A percentile compares a stretch with the other conserved stretches of the same genome.
Evolutionary conservation across 2,888 invertebrate species (phyloP).

Genomic region (Formica aserva): DNA sequence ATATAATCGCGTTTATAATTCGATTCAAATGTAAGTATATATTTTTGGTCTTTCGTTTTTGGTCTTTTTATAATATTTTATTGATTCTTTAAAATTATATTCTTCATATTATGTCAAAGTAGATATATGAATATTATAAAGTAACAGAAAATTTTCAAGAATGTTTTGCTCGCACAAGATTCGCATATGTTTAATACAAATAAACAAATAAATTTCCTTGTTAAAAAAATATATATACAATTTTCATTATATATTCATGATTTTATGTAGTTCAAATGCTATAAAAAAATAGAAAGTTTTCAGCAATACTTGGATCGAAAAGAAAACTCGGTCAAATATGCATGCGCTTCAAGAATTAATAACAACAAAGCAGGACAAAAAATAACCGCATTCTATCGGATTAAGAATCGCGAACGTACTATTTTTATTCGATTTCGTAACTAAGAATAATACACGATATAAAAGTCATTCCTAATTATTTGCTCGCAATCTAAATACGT

Average conservation of each 20-base stretch:
- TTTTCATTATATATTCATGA: slow-evolving; percentile 1
- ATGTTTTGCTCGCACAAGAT: background rate
- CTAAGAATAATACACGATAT: slow-evolving; percentile 12
- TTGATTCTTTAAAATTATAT: background rate
- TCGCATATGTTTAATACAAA: too few relatives aligned
- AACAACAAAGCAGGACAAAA: background rate
- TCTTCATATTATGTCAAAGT: background rate
- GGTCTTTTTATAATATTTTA: background rate
- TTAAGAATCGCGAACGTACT: slow-evolving; percentile 24
- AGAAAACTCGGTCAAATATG: background rate
- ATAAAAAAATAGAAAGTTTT: background rate
- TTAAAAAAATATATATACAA: background rate
- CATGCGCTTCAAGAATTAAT: background rate
- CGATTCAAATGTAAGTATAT: background rate
- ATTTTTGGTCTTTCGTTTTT: background rate
- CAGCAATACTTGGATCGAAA: background rate
- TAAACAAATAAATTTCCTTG: background rate
- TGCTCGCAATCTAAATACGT: background rate
- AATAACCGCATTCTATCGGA: background rate
- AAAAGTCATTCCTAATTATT: background rate
- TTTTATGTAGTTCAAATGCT: background rate
- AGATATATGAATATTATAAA: background rate
- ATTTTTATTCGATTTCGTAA: slow-evolving; percentile 1
- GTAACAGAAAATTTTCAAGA: background rate
- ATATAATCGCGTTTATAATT: background rate